Conservation (phyloP, 2,888 invertebrate genomes). For the Ptychoptera contaminata region DNA sequence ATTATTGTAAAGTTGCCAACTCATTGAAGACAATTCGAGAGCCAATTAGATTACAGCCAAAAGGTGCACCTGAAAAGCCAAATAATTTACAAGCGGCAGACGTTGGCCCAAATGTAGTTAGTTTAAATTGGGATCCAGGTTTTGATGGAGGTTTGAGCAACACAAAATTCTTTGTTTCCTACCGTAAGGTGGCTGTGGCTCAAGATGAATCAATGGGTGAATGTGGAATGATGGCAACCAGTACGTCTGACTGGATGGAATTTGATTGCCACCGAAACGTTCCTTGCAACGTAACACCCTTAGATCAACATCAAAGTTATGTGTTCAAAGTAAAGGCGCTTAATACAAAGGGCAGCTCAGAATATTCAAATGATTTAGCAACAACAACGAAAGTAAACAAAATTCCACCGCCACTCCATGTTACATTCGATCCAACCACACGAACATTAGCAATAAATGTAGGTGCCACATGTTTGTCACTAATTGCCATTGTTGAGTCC, state of each 20-base stretch:
- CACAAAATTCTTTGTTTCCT: constrained; percentile 77
- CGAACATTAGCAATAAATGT: constrained; percentile 64
- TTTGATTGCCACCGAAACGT: constrained; percentile 72
- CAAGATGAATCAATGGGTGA: constrained; percentile 46
- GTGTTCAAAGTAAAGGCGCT: constrained; percentile 79
- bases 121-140: constrained; percentile 73
- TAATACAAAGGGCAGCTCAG: constrained; percentile 75
- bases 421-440: constrained; percentile 67
- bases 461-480: constrained; percentile 58
- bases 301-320: constrained; percentile 77
- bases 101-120: constrained; percentile 63
- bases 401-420: constrained; percentile 64
- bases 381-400: constrained; percentile 72
- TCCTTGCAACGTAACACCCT: constrained; percentile 73
- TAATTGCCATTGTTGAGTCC: constrained; percentile 61
- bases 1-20: constrained; percentile 77
- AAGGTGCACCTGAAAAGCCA: constrained; percentile 77
- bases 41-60: constrained; percentile 65
- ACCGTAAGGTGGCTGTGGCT: constrained; percentile 47
- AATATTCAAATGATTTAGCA: constrained; percentile 69
- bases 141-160: constrained; percentile 79
- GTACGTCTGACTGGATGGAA: constrained; percentile 58
- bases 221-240: constrained; percentile 40
- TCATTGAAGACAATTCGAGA: constrained; percentile 60
- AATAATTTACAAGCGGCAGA: constrained; percentile 52